Percentiles rank a stretch among this genome's conserved stretches.
Evolutionary conservation across 2,113 vertebrate species (phyloP).

Genomic region (Zosterops lateralis): DNA sequence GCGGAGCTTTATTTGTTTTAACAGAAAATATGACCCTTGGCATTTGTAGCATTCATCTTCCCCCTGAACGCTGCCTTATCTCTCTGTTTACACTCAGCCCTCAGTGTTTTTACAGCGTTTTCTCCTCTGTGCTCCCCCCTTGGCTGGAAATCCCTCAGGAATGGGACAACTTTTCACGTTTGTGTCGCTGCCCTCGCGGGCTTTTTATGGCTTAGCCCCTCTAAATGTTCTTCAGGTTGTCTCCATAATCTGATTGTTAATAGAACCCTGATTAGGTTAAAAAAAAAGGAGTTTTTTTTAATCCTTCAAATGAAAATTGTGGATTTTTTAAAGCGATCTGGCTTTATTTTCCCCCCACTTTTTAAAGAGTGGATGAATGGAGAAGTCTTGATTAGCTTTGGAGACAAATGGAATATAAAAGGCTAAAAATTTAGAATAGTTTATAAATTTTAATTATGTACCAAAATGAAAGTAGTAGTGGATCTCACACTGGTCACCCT

Average conservation of each 20-base stretch:
- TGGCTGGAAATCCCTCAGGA: background rate
- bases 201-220: background rate
- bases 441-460: background rate
- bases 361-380: background rate
- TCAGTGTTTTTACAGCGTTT: background rate
- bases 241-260: background rate
- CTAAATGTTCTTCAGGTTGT: background rate
- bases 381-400: background rate
- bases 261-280: background rate
- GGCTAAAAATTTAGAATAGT: background rate
- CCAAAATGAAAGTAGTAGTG: background rate
- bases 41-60: background rate
- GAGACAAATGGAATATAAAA: background rate
- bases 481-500: background rate
- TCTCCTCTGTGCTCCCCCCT: background rate
- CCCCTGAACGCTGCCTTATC: background rate
- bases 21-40: conserved; percentile 1
- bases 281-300: background rate
- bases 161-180: background rate
- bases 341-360: background rate
- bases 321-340: background rate
- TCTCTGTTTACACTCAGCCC: background rate
- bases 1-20: background rate
- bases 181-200: fast-evolving
- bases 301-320: background rate